Evolutionary conservation across 2,888 invertebrate genomes (phyloP), one percentile per base, ranked within the genome.

Genomic region (Alloplasta piceator): DNA sequence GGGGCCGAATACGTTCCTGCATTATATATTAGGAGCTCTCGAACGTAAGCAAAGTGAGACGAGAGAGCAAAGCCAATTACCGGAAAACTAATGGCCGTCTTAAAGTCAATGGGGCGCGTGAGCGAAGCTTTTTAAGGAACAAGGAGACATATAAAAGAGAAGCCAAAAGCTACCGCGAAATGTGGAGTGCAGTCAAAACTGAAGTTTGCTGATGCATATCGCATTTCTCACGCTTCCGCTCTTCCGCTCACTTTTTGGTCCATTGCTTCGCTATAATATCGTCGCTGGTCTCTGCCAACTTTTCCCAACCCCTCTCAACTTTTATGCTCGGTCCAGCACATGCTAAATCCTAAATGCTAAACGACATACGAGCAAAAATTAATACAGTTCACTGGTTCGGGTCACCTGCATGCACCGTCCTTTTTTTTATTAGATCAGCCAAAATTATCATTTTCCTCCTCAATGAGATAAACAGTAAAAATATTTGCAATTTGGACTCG

Each of bases 21-120:
- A 77, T 79, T 82, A 67, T 58, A 43, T 6, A 52, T 52, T 61
- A 26, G 78, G 74, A 55, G 70, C 60, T 74, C 58, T 26, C 26
- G 26, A 26, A 26, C 26, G 26, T 26, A 26, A 26, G 26, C 26
- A 26, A 26, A 26, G 26, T 26, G 26, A 41, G 66, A 60, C 38
- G 58, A 77, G 70, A 64, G 41, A 68, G 73, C 58, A 50, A 68
- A 80, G 76, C 80, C 82, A 79, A 77, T 82, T 80, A 80, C 76
- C 58, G 77, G 55, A 6, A n/a, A 70, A 82, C 79, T 80, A 79
- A 79, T 80, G 76, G 76, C 36, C 64, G 73, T 74, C 79, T 80
- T 78, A 61, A 70, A 81, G 83, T 81, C 84, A 72, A 82, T 72
- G 64, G 67, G 80, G 41, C 60, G 48, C 14, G 14, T 26, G 46